Conservation (phyloP, 2,797 vertebrate species). For the Periophthalmus magnuspinnatus region DNA sequence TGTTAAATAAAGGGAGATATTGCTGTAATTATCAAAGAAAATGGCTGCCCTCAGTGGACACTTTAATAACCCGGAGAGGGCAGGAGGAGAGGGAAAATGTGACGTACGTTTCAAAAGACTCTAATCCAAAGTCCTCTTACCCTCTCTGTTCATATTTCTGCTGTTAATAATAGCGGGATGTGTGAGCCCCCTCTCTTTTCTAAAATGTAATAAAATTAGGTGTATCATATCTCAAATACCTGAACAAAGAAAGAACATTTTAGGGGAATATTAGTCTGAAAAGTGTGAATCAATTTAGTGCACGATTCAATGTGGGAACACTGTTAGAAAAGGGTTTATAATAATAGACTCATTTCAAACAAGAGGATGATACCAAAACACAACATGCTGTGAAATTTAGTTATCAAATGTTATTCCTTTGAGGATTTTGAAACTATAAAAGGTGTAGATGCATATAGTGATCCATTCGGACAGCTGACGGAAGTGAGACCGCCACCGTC, state of each 20-base stretch:
- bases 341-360: neutral
- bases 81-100: conserved; percentile 45
- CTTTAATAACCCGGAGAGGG: conserved; percentile 61
- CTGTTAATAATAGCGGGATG: conserved; percentile 59
- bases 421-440: neutral
- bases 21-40: conserved; percentile 61
- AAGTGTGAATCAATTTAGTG: neutral
- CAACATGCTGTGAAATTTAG: neutral
- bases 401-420: neutral
- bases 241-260: conserved; percentile 28
- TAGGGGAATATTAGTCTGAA: conserved; percentile 8
- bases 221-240: conserved; percentile 51
- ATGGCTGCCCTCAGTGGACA: conserved; percentile 57
- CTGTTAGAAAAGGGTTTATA: neutral
- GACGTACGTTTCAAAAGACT: conserved; percentile 60
- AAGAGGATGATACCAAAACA: neutral
- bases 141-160: conserved; percentile 50
- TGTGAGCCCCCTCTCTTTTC: conserved; percentile 25
- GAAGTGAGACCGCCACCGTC: no score
- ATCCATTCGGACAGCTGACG: no score
- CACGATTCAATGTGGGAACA: neutral
- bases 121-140: conserved; percentile 56
- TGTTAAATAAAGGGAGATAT: conserved; percentile 63
- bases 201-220: conserved; percentile 54
- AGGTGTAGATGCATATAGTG: no score